A percentile compares a stretch with the other conserved stretches of the same genome.
Evolutionary conservation across 2,888 invertebrate genomes (phyloP).

Genomic region (Dione vanillae): DNA sequence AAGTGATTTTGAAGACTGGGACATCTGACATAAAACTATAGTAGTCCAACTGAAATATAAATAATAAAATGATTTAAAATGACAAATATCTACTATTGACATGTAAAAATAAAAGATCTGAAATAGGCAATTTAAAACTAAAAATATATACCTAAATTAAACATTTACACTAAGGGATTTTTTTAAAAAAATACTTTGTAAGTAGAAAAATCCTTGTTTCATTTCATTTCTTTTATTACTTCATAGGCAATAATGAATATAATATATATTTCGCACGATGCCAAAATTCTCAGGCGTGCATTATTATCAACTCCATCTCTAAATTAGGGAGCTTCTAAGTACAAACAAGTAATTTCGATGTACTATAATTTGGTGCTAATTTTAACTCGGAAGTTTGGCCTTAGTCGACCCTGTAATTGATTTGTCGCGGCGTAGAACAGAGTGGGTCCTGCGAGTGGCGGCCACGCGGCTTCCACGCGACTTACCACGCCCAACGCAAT

Average conservation of each 20-base stretch:
- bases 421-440: slow-evolving; percentile 71
- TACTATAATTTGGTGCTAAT: slow-evolving; percentile 79
- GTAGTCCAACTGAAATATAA: too few species aligned
- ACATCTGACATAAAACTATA: too few species aligned
- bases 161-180: too few species aligned
- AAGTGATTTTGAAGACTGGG: too few species aligned
- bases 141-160: too few species aligned
- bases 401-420: slow-evolving; percentile 75
- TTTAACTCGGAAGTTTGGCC: slow-evolving; percentile 70
- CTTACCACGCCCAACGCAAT: slow-evolving; percentile 51
- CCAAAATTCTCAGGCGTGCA: slow-evolving; percentile 23
- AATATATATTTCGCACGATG: background rate
- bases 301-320: slow-evolving; percentile 50
- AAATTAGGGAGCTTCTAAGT: slow-evolving; percentile 69
- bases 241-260: too few species aligned
- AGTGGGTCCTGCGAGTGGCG: slow-evolving; percentile 52
- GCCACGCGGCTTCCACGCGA: slow-evolving; percentile 61
- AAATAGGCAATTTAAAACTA: too few species aligned
- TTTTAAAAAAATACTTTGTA: background rate
- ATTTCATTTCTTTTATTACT: too few species aligned
- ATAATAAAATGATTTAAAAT: too few species aligned
- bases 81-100: too few species aligned
- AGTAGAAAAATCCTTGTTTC: background rate
- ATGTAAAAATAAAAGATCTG: too few species aligned
- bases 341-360: slow-evolving; percentile 73